A percentile compares a stretch with the other conserved stretches of the same genome.
These are phyloP conservation scores for Urechis unicinctus DNA, from an alignment of 2,888 invertebrate species.

Conservation along the genomic window DNA sequence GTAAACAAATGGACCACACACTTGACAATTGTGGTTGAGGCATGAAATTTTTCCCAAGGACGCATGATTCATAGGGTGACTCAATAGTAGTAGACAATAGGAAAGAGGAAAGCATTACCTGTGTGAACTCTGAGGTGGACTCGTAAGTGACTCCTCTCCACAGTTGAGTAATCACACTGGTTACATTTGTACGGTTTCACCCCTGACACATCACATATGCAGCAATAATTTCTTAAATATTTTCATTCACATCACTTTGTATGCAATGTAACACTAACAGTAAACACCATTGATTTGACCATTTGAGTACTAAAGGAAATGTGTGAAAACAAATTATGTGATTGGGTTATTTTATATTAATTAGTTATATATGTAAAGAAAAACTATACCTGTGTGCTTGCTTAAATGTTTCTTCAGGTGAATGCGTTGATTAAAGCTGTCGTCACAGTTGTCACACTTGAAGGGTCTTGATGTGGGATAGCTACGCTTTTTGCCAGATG, in stretches of 20 bases:
- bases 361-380: too few species aligned
- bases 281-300: background rate
- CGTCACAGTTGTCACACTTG: slow-evolving; percentile 43
- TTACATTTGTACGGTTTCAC: slow-evolving; percentile 49
- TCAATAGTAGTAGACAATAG: too few species aligned
- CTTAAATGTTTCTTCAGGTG: slow-evolving; percentile 50
- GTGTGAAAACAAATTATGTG: background rate
- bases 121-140: slow-evolving; percentile 50
- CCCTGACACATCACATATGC: slow-evolving; percentile 33
- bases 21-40: too few species aligned
- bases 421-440: slow-evolving; percentile 48
- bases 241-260: too few species aligned
- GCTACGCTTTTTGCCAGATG: slow-evolving; percentile 29
- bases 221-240: too few species aligned
- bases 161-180: slow-evolving; percentile 50
- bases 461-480: slow-evolving; percentile 41
- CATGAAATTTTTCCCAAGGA: too few species aligned
- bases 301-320: background rate
- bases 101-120: slow-evolving; percentile 26
- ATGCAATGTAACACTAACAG: background rate
- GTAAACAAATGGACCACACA: too few species aligned
- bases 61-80: too few species aligned
- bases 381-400: slow-evolving; percentile 48
- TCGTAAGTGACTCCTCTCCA: slow-evolving; percentile 48
- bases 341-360: background rate